These are phyloP conservation scores for Riptortus pedestris DNA, from an alignment of 1,140 invertebrate species.

Conservation along the genomic window DNA sequence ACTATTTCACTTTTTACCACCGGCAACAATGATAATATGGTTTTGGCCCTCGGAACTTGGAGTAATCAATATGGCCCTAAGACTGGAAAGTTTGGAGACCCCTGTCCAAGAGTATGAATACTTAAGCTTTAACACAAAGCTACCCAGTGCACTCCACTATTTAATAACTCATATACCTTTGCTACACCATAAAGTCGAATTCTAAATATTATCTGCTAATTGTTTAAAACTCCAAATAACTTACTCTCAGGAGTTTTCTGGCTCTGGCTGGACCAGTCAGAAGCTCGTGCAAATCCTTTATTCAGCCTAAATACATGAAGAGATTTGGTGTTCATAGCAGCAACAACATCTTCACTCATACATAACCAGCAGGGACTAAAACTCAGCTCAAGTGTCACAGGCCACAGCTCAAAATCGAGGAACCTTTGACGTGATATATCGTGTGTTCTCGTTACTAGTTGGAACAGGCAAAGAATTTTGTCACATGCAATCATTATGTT, in stretches of 20 bases:
- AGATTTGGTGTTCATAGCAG: constrained; percentile 39
- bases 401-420: constrained; percentile 51
- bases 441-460: constrained; percentile 49
- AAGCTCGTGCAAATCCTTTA: constrained; percentile 30
- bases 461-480: constrained; percentile 44
- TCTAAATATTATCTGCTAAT: no score
- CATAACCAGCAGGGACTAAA: constrained; percentile 43
- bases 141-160: no score
- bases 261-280: constrained; percentile 24
- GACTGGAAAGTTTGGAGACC: no score
- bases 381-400: constrained; percentile 40
- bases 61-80: no score
- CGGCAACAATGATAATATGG: no score
- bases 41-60: no score
- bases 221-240: no score
- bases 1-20: no score
- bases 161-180: no score
- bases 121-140: no score
- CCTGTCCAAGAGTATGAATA: no score
- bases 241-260: background rate
- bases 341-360: constrained; percentile 49
- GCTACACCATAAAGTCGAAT: no score
- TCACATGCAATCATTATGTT: constrained; percentile 48
- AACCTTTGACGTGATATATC: constrained; percentile 52
- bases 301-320: constrained; percentile 39